Base-by-base conservation (phyloP, 2,888 invertebrate genomes). In the Apodemia mormo region DNA sequence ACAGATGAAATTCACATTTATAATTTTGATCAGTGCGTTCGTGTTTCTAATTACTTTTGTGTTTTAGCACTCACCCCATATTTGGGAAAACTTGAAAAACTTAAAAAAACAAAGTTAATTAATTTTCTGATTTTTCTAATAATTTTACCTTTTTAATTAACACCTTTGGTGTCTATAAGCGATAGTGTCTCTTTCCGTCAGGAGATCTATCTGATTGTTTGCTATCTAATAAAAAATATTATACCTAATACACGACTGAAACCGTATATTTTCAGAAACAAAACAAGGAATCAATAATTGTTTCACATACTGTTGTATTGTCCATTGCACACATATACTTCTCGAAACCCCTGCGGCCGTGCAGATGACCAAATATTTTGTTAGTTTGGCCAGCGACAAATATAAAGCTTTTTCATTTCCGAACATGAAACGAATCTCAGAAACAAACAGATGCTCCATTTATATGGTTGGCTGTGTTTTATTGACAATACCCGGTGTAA, bases 381-480 rank as follows among this genome's bases (percentile, higher is more conserved):
- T 64, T 64, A 64, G 64, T 64, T 64, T 33, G 64, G 14, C 64
- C 64, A 37, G 8, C 7, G 37, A 37, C 37, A 37, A 54, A 64
- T 37, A 64, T 37, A 64, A 64, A 37, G 64, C 37, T 64, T 64
- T 64, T 64, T 64, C 64, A 64, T 64, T 64, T 64, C 37, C 64
- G 30, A 64, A 64, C 37, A 64, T 64, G 37, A 64, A 64, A 37
- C 64, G 37, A 64, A 64, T 64, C 64, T 64, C 64, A 64, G 64
- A 64, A 33, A 64, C 64, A 64, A 64, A 64, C 64, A 64, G 64
- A 64, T 64, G 64, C 64, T 64, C 33, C 64, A 37, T 64, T 64
- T 64, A 64, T 64, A 64, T 64, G 64, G 37, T 64, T 64, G 64
- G 64, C 64, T 64, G 64, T 64, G 64, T 64, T 64, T 37, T 64